These are phyloP conservation scores for Montifringilla adamsi DNA, from an alignment of 2,113 vertebrate genomes.

Conservation along the genomic window DNA sequence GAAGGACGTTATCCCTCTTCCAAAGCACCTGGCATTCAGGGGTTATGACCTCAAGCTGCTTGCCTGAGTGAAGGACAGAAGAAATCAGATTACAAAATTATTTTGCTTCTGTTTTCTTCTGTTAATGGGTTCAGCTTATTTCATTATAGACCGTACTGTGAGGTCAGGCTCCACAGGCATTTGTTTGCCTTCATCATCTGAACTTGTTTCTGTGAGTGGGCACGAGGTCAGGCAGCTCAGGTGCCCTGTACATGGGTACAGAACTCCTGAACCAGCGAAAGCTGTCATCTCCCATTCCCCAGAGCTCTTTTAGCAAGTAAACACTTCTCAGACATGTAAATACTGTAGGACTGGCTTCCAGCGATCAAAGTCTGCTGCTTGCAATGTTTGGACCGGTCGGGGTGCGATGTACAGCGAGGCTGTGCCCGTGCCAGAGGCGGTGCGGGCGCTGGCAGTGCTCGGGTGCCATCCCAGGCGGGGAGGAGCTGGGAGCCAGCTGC, in stretches of 20 bases:
- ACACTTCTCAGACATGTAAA: background rate
- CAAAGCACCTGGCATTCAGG: background rate
- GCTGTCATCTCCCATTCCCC: background rate
- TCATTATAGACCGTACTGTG: background rate
- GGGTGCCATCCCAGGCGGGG: fast-evolving
- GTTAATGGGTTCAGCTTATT: background rate
- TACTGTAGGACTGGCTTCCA: background rate
- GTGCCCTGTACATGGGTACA: fast-evolving
- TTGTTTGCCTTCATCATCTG: background rate
- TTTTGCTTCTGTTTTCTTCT: background rate
- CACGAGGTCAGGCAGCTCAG: background rate
- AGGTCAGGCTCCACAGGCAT: background rate
- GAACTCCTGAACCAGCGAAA: background rate
- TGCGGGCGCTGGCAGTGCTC: fast-evolving
- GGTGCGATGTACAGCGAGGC: fast-evolving
- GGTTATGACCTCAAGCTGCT: background rate
- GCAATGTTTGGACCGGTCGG: background rate
- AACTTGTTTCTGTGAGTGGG: background rate
- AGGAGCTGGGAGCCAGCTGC: background rate
- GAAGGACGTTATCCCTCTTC: background rate
- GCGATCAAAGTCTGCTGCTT: background rate
- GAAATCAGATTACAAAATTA: background rate
- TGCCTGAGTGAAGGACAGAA: background rate
- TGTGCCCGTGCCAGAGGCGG: background rate
- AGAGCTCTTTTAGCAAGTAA: background rate